Percentiles rank a stretch among this genome's conserved stretches.
Conservation (phyloP, 1,140 invertebrate species). For the Caenorhabditis brenneri region DNA sequence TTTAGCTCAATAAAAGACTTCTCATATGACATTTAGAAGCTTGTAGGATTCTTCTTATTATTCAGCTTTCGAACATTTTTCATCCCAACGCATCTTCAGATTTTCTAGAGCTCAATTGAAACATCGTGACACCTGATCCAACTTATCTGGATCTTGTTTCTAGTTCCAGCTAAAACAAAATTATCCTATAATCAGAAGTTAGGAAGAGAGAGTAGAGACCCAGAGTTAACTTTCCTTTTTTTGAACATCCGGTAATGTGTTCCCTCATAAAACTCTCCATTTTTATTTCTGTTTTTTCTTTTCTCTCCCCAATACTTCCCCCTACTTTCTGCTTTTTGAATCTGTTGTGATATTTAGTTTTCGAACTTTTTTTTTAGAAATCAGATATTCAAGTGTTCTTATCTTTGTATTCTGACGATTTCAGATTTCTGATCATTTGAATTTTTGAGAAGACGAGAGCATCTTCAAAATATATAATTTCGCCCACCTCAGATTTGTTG, state of each 20-base stretch:
- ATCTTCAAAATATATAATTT: not conserved
- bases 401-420: not conserved
- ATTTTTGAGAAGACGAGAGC: not conserved
- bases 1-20: too few relatives aligned
- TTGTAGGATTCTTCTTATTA: too few relatives aligned
- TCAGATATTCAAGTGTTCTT: not conserved
- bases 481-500: not conserved
- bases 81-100: too few relatives aligned
- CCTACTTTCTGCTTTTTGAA: not conserved
- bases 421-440: not conserved
- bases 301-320: not conserved
- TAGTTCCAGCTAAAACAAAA: not conserved
- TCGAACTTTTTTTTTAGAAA: slow-evolving; percentile 7
- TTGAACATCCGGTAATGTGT: slow-evolving; percentile 15
- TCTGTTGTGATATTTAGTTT: slow-evolving; percentile 11
- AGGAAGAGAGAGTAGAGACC: not conserved
- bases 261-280: slow-evolving; percentile 3
- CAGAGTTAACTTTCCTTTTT: not conserved
- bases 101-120: too few relatives aligned
- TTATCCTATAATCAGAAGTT: not conserved
- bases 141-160: not conserved
- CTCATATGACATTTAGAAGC: too few relatives aligned
- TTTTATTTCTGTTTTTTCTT: not conserved
- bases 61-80: too few relatives aligned
- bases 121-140: not conserved